These are phyloP conservation scores for Mola mola DNA, from an alignment of 2,113 vertebrate genomes.

Conservation along the genomic window DNA sequence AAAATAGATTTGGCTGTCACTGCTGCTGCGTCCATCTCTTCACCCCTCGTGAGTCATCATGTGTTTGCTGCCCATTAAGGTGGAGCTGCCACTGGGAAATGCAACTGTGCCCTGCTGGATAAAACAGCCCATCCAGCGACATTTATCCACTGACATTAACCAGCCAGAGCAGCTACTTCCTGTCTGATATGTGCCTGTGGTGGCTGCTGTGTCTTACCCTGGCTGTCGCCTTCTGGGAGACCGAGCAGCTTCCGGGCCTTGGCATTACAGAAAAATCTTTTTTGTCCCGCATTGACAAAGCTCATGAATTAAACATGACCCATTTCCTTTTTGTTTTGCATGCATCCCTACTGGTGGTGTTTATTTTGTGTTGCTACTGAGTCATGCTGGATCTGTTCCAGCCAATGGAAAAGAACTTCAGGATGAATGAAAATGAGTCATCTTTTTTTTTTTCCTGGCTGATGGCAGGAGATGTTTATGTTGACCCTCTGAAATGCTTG, in stretches of 20 bases:
- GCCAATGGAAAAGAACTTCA: conserved; percentile 18
- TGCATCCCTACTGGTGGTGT: conserved; percentile 16
- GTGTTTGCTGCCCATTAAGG: conserved; percentile 38
- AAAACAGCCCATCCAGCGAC: conserved; percentile 50
- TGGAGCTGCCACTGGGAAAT: conserved; percentile 33
- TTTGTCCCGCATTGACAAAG: conserved; percentile 8
- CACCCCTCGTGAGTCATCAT: conserved; percentile 38
- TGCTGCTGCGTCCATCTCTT: conserved; percentile 28
- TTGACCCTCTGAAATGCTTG: conserved; percentile 27
- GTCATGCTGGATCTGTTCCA: conserved; percentile 45
- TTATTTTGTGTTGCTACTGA: conserved; percentile 56
- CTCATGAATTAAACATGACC: conserved; percentile 69
- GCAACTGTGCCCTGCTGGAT: conserved; percentile 58
- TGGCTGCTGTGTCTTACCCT: conserved; percentile 23
- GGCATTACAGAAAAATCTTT: conserved; percentile 9
- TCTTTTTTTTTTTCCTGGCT: conserved; percentile 40
- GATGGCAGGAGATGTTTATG: conserved; percentile 1
- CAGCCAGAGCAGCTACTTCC: conserved; percentile 51
- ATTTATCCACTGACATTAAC: conserved; percentile 67
- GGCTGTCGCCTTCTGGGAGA: conserved; percentile 3
- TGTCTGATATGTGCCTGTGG: conserved; percentile 33
- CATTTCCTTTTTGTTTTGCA: conserved; percentile 23
- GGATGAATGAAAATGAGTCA: conserved; percentile 25
- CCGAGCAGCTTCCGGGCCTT: conserved; percentile 16
- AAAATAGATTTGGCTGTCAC: conserved; percentile 22